Percentiles rank a stretch among this genome's conserved stretches.
Conservation (phyloP, 1,140 invertebrate species). For the Drosophila guanche region DNA sequence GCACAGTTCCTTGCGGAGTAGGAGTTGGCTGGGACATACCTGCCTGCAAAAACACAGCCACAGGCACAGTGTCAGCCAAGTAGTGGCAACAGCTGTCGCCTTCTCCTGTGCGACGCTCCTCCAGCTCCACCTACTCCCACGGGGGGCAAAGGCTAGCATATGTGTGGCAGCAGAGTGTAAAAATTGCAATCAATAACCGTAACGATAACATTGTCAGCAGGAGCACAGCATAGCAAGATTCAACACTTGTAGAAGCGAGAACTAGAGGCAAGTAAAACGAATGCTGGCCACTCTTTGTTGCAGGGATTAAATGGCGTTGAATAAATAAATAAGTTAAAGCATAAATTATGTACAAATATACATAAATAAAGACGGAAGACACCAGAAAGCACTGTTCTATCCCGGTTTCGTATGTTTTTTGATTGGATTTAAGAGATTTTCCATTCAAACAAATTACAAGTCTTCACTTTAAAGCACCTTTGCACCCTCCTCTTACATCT, state of each 20-base stretch:
- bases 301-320: background rate
- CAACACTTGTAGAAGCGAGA: background rate
- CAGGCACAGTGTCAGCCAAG: constrained; percentile 26
- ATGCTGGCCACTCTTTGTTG: constrained; percentile 10
- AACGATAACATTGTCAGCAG: constrained; percentile 72
- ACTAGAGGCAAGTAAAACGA: background rate
- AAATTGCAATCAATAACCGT: constrained; percentile 76
- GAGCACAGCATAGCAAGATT: constrained; percentile 22
- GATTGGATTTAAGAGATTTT: too few relatives aligned
- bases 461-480: too few relatives aligned
- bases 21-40: constrained; percentile 11
- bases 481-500: too few relatives aligned
- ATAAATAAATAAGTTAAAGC: too few relatives aligned
- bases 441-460: too few relatives aligned
- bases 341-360: too few relatives aligned
- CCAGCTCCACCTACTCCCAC: constrained; percentile 1
- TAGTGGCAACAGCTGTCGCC: constrained; percentile 55
- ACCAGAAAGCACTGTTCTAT: too few relatives aligned
- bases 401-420: too few relatives aligned
- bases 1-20: background rate
- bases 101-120: constrained; percentile 9
- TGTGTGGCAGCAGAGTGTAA: constrained; percentile 44
- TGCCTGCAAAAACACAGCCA: constrained; percentile 30
- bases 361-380: too few relatives aligned
- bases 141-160: background rate